Conservation (phyloP, 2,113 vertebrate genomes). For the Chamaetylas fuelleborni region DNA sequence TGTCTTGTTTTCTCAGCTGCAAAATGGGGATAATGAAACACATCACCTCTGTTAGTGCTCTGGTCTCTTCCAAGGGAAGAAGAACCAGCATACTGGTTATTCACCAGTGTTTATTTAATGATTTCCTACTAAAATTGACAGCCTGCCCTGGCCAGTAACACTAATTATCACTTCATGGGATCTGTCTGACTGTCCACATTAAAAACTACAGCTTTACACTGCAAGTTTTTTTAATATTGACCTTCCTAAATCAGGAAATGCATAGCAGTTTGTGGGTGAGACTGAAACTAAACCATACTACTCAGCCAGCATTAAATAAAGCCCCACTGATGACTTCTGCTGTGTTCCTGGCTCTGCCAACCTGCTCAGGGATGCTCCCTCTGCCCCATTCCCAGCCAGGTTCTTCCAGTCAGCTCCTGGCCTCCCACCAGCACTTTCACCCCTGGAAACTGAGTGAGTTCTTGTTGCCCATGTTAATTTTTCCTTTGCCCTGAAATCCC, state of each 20-base stretch:
- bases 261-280: not conserved
- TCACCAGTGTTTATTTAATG: not conserved
- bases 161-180: not conserved
- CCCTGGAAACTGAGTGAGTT: not conserved
- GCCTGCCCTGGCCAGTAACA: not conserved
- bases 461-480: not conserved
- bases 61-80: not conserved
- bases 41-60: not conserved
- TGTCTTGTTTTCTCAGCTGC: conserved; percentile 15
- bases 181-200: not conserved
- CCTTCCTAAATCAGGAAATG: not conserved
- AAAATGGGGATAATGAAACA: not conserved
- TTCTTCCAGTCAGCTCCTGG: not conserved
- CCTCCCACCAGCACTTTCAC: not conserved
- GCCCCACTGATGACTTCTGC: not conserved
- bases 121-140: conserved; percentile 11
- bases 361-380: not conserved
- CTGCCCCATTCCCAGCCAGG: not conserved
- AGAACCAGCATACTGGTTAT: not conserved
- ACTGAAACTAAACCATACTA: not conserved
- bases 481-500: not conserved
- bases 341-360: not conserved
- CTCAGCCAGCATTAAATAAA: not conserved
- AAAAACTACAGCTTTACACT: not conserved
- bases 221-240: not conserved